Conservation (phyloP, 2,113 vertebrate species). For the Propithecus coquereli region DNA sequence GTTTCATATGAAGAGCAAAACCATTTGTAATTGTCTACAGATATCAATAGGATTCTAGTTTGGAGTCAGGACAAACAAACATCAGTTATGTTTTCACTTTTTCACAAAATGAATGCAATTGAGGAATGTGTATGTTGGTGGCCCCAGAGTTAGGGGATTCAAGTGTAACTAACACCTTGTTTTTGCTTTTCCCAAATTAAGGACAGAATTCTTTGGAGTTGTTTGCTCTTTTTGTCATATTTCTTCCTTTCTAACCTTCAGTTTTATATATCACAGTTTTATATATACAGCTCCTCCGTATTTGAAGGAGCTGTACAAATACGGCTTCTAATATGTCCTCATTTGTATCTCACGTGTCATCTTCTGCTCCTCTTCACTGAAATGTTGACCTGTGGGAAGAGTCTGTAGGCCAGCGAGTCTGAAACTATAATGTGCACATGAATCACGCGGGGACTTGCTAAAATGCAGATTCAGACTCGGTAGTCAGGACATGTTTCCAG, state of each 20-base stretch:
- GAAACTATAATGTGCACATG: accelerated
- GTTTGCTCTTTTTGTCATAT: background rate
- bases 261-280: background rate
- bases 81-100: background rate
- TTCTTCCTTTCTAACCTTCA: background rate
- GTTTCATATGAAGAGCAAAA: background rate
- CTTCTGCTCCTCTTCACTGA: background rate
- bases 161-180: background rate
- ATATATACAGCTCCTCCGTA: too few species aligned
- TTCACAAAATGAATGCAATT: background rate
- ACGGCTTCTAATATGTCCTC: background rate
- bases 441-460: background rate
- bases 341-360: background rate
- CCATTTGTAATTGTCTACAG: background rate
- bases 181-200: background rate
- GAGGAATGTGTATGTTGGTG: accelerated
- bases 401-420: background rate
- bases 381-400: background rate
- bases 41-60: background rate
- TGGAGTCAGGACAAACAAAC: background rate
- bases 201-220: background rate
- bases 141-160: background rate
- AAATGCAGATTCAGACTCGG: background rate
- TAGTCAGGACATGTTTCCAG: background rate
- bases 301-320: background rate